Evolutionary conservation across 2,797 vertebrate genomes (phyloP).

Genomic region (Microchirus variegatus): DNA sequence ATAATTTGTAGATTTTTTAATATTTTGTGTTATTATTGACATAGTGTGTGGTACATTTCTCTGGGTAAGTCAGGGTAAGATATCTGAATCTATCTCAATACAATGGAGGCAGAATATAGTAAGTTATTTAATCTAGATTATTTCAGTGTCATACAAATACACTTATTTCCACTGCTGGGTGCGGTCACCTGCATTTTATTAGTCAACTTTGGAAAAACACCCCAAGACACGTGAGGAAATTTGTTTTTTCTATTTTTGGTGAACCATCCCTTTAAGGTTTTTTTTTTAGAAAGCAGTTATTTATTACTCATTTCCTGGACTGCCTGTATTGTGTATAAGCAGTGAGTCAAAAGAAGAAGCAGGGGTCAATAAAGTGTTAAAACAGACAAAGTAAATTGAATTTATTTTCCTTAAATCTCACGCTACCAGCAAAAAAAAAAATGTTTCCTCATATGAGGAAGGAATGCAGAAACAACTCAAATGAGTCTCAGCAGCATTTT

Average conservation of each 20-base stretch:
- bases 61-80: too few species aligned
- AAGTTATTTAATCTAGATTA: too few species aligned
- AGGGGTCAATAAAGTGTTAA: slow-evolving; percentile 62
- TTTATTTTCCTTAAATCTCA: slow-evolving; percentile 56
- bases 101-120: too few species aligned
- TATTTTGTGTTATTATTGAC: too few species aligned
- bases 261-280: slow-evolving; percentile 3
- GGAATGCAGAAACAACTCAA: slow-evolving; percentile 50
- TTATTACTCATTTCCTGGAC: slow-evolving; percentile 47
- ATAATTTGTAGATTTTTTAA: too few species aligned
- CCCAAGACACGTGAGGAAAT: not conserved
- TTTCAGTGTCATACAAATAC: too few species aligned
- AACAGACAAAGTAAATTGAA: slow-evolving; percentile 37
- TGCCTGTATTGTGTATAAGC: slow-evolving; percentile 51
- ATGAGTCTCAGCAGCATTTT: slow-evolving; percentile 32
- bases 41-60: too few species aligned
- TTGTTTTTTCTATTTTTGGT: slow-evolving; percentile 13
- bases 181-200: too few species aligned
- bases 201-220: too few species aligned
- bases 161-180: too few species aligned
- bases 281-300: slow-evolving; percentile 26
- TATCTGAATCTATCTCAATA: too few species aligned
- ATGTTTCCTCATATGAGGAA: slow-evolving; percentile 36
- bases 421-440: slow-evolving; percentile 10
- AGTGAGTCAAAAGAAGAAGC: slow-evolving; percentile 40